Base-by-base conservation (phyloP, 2,797 vertebrate genomes). In the Microchirus variegatus region DNA sequence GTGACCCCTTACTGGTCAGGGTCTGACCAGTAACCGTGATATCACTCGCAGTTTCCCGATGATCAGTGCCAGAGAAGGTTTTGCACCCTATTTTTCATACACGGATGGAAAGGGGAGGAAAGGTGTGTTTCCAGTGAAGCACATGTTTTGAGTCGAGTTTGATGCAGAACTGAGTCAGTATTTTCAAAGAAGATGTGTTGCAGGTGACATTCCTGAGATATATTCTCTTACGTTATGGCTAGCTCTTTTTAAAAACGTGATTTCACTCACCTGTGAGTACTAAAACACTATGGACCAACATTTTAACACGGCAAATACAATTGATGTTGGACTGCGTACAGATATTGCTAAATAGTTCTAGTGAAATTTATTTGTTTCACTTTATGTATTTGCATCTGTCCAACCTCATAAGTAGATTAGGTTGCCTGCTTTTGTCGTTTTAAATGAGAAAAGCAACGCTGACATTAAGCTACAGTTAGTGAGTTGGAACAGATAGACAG, bases 401-500 rank as follows among this genome's bases (percentile, higher is more conserved):
- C 31, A 46, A 9, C 59, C 45, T 65, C 43, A 43, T 62, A 3
- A 60, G 44, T 63, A 43, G 68, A 80, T 70, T 59, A 43, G 74
- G 67, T 73, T 71, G 59, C 70, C 36, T 54, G 74, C 53, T 38
- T 79, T 65, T 78, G 61, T 63, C 80, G 67, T 65, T 78, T 67
- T 48, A 17, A 64, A 45, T 31, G 44, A 67, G 72, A 71, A 63
- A 50, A 47, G 59, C 52, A 76, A 75, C 64, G 9, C 36, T 65
- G 68, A 83, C 70, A 75, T 81, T 69, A 73, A 79, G 75, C 61
- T 63, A 67, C 42, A 59, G 68, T 53, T 70, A 53, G 54, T 79
- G 80, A 83, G 82, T 86, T 78, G 70, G 78, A 86, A 88, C 70
- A 69, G 70, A 51, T 75, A 78, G 68, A 79, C 59, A 44, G 51